Base-by-base conservation (phyloP, 1,140 invertebrate genomes). In the Cotesia typhae region DNA sequence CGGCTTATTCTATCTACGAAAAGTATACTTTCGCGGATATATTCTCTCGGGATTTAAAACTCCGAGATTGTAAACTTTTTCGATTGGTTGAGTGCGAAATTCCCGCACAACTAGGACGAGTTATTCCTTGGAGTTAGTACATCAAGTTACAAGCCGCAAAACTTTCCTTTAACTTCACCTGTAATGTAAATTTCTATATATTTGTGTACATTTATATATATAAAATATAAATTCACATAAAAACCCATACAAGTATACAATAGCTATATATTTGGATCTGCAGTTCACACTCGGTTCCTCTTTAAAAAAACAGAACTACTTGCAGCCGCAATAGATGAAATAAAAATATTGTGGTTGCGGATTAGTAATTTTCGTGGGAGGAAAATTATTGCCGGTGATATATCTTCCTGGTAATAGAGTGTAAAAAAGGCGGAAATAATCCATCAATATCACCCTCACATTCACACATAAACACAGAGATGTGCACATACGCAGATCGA, bases 61-160 rank as follows among this genome's bases (percentile, higher is more conserved):
- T 61, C 35, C 53, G 67, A 69, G 67, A 64, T 70, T 64, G 65
- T 20, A 4, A 70, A 70, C 61, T 74, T 74, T 74, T 67, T 60
- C 71, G 57, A 68, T 73, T 73, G 57, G 71, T 61, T 38, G 35
- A 63, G 66, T 63, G 6, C 6, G 9, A 7, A 51, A 41, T 37
- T 20, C 66, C 35, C 37, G 67, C 36, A 47, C 20, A 60, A 28
- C n/a, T 47, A 63, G 66, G 65, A 55, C 52, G 64, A 73, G 67
- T 73, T 73, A 73, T 70, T 70, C 41, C 37, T 36, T 20, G 20
- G 66, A 69, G 67, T 69, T 73, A 66, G 36, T 63, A 28, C 52
- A 68, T 59, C 36, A 67, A 73, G 72, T 73, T 73, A 73, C 67
- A 64, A 55, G 72, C 59, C 72, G 64, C 72, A 64, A 74, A 74